Percentiles rank a stretch among this genome's conserved stretches.
Conservation (phyloP, 2,888 invertebrate species). For the Congeria kusceri region DNA sequence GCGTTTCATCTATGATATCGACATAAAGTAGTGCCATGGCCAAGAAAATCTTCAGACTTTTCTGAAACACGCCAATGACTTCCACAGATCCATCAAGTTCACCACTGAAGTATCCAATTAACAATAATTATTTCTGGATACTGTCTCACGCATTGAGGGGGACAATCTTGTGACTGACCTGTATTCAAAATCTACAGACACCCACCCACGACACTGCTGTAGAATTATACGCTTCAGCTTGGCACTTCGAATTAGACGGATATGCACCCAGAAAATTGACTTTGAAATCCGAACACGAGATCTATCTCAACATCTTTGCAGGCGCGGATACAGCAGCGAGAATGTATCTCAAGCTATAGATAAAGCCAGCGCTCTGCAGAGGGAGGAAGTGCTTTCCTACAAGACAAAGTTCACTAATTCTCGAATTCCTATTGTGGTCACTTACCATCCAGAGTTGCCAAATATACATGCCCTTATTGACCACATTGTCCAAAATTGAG, state of each 20-base stretch:
- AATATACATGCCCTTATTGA: not conserved
- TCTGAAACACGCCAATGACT: conserved; percentile 6
- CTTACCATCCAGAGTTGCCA: not conserved
- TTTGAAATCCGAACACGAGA: not conserved
- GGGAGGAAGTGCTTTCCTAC: not conserved
- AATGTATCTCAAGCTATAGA: not conserved
- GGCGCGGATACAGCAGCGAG: not conserved
- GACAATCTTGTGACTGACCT: conserved; percentile 5
- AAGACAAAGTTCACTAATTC: not conserved
- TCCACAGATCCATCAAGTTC: conserved; percentile 22
- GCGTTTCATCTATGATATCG: conserved; percentile 55
- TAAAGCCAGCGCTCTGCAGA: not conserved
- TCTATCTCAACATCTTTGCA: not conserved
- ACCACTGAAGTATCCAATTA: conserved; percentile 14
- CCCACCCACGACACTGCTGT: conserved; percentile 10
- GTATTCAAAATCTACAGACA: conserved; percentile 20
- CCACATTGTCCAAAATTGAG: not conserved
- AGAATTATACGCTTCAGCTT: not conserved
- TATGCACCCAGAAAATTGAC: not conserved
- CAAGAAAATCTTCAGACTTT: not conserved
- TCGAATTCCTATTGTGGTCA: conserved; percentile 6
- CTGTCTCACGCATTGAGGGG: not conserved
- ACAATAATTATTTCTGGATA: conserved; percentile 20
- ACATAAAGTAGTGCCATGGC: conserved; percentile 34
- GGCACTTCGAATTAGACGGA: conserved; percentile 13